A percentile compares a stretch with the other conserved stretches of the same genome.
Conservation (phyloP, 2,797 vertebrate genomes). For the Sarcophilus harrisii region DNA sequence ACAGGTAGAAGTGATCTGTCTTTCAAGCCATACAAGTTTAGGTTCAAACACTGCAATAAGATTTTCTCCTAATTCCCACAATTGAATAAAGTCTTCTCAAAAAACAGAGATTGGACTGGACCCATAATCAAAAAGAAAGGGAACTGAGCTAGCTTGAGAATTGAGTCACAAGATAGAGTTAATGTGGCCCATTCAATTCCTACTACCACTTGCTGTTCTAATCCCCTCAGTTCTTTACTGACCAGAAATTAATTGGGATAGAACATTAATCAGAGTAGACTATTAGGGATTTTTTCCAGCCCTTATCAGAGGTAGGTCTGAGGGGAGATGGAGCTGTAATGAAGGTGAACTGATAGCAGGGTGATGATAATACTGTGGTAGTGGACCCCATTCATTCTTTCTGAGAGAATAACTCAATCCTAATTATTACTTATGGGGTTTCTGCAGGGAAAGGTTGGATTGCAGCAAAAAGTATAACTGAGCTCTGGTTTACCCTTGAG, state of each 20-base stretch:
- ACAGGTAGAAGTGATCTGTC: not conserved
- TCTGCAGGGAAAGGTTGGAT: not conserved
- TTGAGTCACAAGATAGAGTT: not conserved
- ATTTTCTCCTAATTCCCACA: not conserved
- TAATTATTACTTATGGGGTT: not conserved
- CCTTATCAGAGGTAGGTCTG: not conserved
- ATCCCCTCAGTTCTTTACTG: not conserved
- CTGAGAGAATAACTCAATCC: not conserved
- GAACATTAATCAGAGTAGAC: not conserved
- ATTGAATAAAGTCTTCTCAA: not conserved
- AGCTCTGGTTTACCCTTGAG: not conserved
- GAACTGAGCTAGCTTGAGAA: not conserved
- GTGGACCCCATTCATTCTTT: not conserved
- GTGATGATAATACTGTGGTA: not conserved
- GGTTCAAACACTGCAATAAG: not conserved
- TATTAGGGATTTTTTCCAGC: not conserved
- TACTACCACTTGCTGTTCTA: not conserved
- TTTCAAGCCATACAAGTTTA: not conserved
- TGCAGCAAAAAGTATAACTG: not conserved
- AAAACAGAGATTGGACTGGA: not conserved
- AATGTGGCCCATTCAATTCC: not conserved
- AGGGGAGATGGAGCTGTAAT: not conserved
- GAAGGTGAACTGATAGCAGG: not conserved
- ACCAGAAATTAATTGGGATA: not conserved
- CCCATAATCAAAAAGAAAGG: not conserved